Percentiles rank a stretch among this genome's conserved stretches.
Evolutionary conservation across 2,113 vertebrate genomes (phyloP).

Genomic region (Sylvilagus bachmani): DNA sequence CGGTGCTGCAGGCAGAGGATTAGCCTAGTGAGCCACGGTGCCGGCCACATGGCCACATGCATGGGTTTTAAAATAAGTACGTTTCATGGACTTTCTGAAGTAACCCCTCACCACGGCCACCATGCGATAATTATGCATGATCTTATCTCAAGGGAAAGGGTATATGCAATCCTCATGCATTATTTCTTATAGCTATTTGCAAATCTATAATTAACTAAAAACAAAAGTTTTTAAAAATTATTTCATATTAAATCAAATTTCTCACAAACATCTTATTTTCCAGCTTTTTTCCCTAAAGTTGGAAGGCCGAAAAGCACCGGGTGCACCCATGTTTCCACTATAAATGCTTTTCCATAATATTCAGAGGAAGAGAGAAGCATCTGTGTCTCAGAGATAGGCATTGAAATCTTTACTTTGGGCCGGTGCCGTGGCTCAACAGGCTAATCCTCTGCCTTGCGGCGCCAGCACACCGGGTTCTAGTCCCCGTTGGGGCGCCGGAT

Average conservation of each 20-base stretch:
- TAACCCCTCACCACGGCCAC: too few species aligned
- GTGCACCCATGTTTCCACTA: background rate
- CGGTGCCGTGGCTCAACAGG: too few species aligned
- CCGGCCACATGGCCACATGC: too few species aligned
- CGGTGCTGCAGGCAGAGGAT: too few species aligned
- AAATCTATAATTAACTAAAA: slow-evolving; percentile 28
- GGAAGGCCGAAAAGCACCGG: background rate
- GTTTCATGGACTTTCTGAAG: too few species aligned
- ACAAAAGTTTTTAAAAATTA: background rate
- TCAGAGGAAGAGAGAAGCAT: background rate
- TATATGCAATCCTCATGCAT: background rate
- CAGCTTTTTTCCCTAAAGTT: slow-evolving; percentile 27
- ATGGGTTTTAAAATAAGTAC: too few species aligned
- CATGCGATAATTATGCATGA: background rate
- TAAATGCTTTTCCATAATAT: background rate
- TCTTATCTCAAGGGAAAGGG: background rate
- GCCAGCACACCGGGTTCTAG: too few species aligned
- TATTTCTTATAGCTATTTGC: background rate
- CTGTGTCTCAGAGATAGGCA: background rate
- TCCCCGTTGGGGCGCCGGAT: too few species aligned
- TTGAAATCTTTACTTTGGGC: background rate
- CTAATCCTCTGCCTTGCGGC: too few species aligned
- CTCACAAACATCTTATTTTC: slow-evolving; percentile 11
- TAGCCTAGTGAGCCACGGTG: too few species aligned
- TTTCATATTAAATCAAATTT: background rate